Percentiles rank a stretch among this genome's conserved stretches.
Conservation (phyloP, 2,888 invertebrate genomes). For the Zaprionus lineosus region DNA sequence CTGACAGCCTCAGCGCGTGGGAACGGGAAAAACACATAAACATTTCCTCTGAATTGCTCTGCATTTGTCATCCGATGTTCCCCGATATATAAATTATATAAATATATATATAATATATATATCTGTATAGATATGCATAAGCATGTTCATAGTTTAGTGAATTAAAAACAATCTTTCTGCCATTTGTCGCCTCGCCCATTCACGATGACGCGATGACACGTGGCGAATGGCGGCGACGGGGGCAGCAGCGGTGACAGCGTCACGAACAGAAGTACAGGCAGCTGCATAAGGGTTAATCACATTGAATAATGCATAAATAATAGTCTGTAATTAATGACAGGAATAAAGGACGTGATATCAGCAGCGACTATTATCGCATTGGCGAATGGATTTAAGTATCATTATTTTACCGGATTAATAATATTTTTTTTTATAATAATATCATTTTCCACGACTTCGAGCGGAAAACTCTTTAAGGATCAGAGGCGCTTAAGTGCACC, state of each 20-base stretch:
- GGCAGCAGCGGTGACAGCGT: conserved; percentile 2
- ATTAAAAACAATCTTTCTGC: conserved; percentile 46
- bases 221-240: too few species aligned
- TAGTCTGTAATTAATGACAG: conserved; percentile 51
- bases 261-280: conserved; percentile 7
- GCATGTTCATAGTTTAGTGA: conserved; percentile 52
- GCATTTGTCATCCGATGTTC: neutral
- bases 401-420: too few species aligned
- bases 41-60: neutral
- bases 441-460: too few species aligned
- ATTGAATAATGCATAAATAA: conserved; percentile 36
- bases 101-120: conserved; percentile 12
- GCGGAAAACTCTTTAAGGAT: too few species aligned
- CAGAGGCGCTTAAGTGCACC: too few species aligned
- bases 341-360: too few species aligned
- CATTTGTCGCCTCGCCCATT: conserved; percentile 53
- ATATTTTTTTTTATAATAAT: too few species aligned
- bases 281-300: conserved; percentile 8
- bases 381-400: too few species aligned
- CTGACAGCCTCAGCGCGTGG: conserved; percentile 26
- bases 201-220: conserved; percentile 32
- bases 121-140: neutral
- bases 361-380: too few species aligned
- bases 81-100: too few species aligned
- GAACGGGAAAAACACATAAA: too few species aligned